Percentiles rank a stretch among this genome's conserved stretches.
Evolutionary conservation across 2,888 invertebrate genomes (phyloP).

Genomic region (Eilema depressum): DNA sequence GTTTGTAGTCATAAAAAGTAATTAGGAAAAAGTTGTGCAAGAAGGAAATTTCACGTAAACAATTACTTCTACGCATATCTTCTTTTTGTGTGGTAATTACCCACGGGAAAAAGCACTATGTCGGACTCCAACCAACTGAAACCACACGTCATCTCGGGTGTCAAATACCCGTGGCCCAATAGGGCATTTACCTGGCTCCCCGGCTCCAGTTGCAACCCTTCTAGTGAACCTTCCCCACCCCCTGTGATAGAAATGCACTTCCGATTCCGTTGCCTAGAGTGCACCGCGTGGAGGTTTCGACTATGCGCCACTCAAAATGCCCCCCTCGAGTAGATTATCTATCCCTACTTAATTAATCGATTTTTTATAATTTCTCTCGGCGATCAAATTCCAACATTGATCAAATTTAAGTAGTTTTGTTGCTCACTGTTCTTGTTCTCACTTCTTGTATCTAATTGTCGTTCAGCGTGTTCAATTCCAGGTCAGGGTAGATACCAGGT

Average conservation of each 20-base stretch:
- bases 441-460: background rate
- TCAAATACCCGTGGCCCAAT: too few species aligned
- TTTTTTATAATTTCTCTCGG: background rate
- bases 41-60: too few species aligned
- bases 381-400: background rate
- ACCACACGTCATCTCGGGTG: too few species aligned
- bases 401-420: background rate
- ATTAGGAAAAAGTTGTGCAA: too few species aligned
- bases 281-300: background rate
- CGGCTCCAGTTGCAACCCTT: too few species aligned
- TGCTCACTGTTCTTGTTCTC: background rate
- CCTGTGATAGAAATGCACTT: background rate
- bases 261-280: background rate
- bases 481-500: background rate
- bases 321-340: background rate
- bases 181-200: too few species aligned
- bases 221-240: too few species aligned
- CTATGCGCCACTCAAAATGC: background rate
- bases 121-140: too few species aligned
- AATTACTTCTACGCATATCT: too few species aligned
- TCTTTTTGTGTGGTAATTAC: too few species aligned
- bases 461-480: conserved; percentile 4
- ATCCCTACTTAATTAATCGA: background rate
- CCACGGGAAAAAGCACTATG: too few species aligned
- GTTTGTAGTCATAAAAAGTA: too few species aligned